These are phyloP conservation scores for Philaethria dido DNA, from an alignment of 2,888 invertebrate species.

Conservation along the genomic window DNA sequence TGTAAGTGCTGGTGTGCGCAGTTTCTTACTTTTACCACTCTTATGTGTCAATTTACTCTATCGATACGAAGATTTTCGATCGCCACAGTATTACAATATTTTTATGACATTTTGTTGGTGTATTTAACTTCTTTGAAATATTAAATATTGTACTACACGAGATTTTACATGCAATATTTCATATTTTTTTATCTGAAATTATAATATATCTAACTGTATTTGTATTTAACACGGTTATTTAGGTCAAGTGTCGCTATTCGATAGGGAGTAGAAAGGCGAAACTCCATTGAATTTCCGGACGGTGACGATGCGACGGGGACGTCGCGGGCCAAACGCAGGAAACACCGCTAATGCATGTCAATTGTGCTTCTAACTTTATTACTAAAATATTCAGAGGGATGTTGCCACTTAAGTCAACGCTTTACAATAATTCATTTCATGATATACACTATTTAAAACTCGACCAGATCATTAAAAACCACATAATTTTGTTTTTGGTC, in stretches of 20 bases:
- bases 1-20: conserved; percentile 66
- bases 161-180: too few species aligned
- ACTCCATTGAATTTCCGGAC: conserved; percentile 80
- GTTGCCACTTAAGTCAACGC: conserved; percentile 21
- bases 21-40: conserved; percentile 46
- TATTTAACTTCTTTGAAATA: neutral
- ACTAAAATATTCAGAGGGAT: conserved; percentile 39
- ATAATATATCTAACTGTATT: conserved; percentile 15
- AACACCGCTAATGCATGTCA: conserved; percentile 81
- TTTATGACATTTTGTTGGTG: neutral
- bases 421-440: conserved; percentile 12
- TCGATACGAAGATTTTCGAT: neutral
- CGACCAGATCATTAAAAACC: neutral
- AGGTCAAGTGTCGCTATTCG: conserved; percentile 52
- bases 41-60: neutral
- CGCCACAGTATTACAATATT: neutral
- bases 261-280: conserved; percentile 56
- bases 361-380: conserved; percentile 67
- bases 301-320: conserved; percentile 70
- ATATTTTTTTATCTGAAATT: neutral
- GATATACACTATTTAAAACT: neutral
- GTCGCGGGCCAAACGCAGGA: conserved; percentile 70
- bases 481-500: neutral
- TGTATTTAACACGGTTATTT: conserved; percentile 43
- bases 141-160: too few species aligned